A percentile compares a stretch with the other conserved stretches of the same genome.
These are phyloP conservation scores for Agriotes lineatus DNA, from an alignment of 2,888 invertebrate genomes.

Conservation along the genomic window DNA sequence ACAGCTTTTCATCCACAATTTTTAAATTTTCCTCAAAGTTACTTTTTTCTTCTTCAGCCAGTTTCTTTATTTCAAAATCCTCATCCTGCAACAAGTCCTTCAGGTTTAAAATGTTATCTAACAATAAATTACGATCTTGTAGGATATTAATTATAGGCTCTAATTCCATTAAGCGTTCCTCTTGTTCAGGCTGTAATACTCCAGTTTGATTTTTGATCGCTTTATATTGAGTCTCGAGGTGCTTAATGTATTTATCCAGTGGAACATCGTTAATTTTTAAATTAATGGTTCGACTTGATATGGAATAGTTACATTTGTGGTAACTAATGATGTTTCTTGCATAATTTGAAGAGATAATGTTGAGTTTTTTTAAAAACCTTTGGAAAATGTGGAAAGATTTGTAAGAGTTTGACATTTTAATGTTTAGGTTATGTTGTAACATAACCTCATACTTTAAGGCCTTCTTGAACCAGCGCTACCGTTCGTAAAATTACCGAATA, in stretches of 20 bases:
- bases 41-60: constrained; percentile 77
- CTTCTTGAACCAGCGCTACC: too few relatives aligned
- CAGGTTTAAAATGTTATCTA: constrained; percentile 73
- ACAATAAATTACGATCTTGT: constrained; percentile 70
- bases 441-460: too few relatives aligned
- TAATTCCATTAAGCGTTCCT: constrained; percentile 62
- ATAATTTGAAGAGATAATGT: neutral
- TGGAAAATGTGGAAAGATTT: too few relatives aligned
- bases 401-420: neutral
- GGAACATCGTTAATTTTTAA: constrained; percentile 56
- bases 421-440: constrained; percentile 2
- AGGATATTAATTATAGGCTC: constrained; percentile 72
- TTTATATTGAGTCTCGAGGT: constrained; percentile 58
- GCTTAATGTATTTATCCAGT: constrained; percentile 59
- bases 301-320: neutral
- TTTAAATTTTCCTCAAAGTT: constrained; percentile 70
- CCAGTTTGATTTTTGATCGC: constrained; percentile 28
- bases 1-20: constrained; percentile 71
- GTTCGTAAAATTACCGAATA: too few relatives aligned
- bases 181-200: constrained; percentile 2
- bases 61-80: constrained; percentile 75
- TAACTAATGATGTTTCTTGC: neutral
- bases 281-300: constrained; percentile 43
- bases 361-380: neutral
- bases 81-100: constrained; percentile 74